These are phyloP conservation scores for Daktulosphaira vitifoliae DNA, from an alignment of 1,140 invertebrate species.

Conservation along the genomic window DNA sequence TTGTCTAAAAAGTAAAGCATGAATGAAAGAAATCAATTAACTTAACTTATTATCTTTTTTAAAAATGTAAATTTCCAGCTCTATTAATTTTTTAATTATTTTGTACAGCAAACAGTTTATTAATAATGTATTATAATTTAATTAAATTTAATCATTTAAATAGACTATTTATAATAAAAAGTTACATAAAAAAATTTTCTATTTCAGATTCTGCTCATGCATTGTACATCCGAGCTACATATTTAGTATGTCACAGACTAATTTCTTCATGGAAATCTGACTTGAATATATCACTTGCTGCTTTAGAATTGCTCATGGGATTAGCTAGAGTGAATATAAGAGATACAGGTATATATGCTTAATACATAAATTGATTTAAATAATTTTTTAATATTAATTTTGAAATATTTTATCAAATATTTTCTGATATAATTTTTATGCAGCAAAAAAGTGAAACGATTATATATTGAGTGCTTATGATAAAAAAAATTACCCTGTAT, in stretches of 20 bases:
- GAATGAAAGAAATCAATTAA: too few species aligned
- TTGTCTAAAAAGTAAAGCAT: too few species aligned
- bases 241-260: conserved; percentile 84
- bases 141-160: too few species aligned
- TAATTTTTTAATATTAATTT: not conserved
- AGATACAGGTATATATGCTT: conserved; percentile 59
- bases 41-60: too few species aligned
- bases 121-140: too few species aligned
- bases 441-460: conserved; percentile 26
- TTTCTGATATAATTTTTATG: conserved; percentile 7
- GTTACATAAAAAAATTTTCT: too few species aligned
- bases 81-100: too few species aligned
- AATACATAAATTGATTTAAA: not conserved
- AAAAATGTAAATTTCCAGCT: too few species aligned
- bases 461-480: too few species aligned
- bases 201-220: conserved; percentile 69
- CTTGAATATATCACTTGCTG: conserved; percentile 87
- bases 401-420: not conserved
- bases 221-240: conserved; percentile 81
- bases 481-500: too few species aligned
- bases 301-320: conserved; percentile 81
- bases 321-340: conserved; percentile 75
- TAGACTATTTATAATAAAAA: too few species aligned
- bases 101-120: too few species aligned
- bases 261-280: conserved; percentile 95